Evolutionary conservation across 2,797 vertebrate species (phyloP).

Genomic region (Novumbra hubbsi): DNA sequence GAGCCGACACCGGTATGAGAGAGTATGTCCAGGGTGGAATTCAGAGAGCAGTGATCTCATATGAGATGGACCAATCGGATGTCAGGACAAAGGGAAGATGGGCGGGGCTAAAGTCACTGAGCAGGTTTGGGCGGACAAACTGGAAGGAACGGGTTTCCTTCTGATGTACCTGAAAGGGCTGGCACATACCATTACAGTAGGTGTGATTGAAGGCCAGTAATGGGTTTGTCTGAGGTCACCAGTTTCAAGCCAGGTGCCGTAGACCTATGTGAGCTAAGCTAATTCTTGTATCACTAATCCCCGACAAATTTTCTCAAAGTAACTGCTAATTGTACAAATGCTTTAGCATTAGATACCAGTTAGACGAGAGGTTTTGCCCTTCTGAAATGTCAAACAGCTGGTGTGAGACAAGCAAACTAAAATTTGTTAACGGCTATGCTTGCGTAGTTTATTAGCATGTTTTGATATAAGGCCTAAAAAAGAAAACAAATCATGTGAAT

Average conservation of each 20-base stretch:
- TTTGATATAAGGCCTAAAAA: too few species aligned
- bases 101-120: slow-evolving; percentile 6
- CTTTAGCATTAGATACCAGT: too few species aligned
- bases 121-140: slow-evolving; percentile 27
- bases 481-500: too few species aligned
- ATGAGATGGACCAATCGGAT: not conserved
- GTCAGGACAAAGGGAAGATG: not conserved
- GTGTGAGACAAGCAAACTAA: too few species aligned
- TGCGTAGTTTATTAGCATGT: too few species aligned
- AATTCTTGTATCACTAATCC: too few species aligned
- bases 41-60: not conserved
- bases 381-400: too few species aligned
- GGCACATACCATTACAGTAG: not conserved
- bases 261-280: too few species aligned
- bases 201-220: not conserved
- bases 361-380: too few species aligned
- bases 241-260: not conserved
- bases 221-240: not conserved
- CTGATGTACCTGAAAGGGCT: not conserved
- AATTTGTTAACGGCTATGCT: too few species aligned
- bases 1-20: not conserved
- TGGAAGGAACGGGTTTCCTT: slow-evolving; percentile 1
- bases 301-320: too few species aligned
- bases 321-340: too few species aligned
- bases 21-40: not conserved